Percentiles rank a stretch among this genome's conserved stretches.
These are phyloP conservation scores for Chydorus sphaericus DNA, from an alignment of 2,888 invertebrate genomes.

Conservation along the genomic window DNA sequence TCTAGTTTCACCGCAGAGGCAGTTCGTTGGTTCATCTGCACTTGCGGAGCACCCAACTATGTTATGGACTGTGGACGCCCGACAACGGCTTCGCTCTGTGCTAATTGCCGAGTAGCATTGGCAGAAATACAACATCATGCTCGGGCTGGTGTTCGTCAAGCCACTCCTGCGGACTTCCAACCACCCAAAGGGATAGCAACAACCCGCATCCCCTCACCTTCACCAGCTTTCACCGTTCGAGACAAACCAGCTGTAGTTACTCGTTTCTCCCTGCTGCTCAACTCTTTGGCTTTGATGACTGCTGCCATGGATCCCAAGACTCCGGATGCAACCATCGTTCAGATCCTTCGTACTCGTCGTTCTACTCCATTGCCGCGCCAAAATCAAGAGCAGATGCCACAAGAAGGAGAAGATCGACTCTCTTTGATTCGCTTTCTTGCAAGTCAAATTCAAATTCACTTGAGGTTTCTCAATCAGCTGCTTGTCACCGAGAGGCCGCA, in stretches of 20 bases:
- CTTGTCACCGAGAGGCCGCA: neutral
- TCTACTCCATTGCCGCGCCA: neutral
- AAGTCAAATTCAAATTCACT: neutral
- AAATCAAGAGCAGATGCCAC: neutral
- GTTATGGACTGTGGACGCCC: slow-evolving; percentile 4
- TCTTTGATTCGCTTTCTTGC: neutral
- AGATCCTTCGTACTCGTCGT: neutral
- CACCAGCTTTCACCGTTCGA: neutral
- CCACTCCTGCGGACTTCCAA: neutral
- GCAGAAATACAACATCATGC: neutral
- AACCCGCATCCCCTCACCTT: neutral
- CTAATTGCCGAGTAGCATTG: neutral
- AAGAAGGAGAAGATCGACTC: neutral
- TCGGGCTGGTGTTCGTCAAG: neutral
- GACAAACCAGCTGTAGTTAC: neutral
- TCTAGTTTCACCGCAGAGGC: slow-evolving; percentile 2
- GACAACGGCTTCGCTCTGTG: neutral
- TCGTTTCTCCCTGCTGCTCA: slow-evolving; percentile 3
- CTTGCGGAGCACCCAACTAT: neutral
- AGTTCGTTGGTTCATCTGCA: slow-evolving; percentile 3
- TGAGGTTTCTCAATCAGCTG: neutral
- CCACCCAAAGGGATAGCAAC: neutral
- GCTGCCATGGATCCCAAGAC: neutral
- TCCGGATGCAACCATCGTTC: neutral
- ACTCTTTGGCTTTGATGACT: neutral